These are phyloP conservation scores for Myxocyprinus asiaticus DNA, from an alignment of 2,113 vertebrate species.

Conservation along the genomic window DNA sequence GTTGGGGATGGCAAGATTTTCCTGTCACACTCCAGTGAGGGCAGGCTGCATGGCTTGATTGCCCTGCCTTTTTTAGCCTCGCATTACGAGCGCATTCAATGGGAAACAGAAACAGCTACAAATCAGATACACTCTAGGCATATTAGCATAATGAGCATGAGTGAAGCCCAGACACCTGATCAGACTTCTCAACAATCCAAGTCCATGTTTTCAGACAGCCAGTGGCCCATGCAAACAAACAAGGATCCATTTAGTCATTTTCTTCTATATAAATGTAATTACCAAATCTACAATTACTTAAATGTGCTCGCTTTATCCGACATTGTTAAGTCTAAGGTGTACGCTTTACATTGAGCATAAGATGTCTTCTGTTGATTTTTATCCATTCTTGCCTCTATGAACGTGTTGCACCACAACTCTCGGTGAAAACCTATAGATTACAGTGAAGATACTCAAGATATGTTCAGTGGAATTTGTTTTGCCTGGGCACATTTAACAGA, in stretches of 20 bases:
- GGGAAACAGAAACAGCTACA: background rate
- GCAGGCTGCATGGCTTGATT: background rate
- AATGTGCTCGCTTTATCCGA: background rate
- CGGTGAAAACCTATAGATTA: background rate
- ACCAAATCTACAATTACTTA: background rate
- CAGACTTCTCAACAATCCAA: background rate
- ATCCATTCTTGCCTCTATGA: background rate
- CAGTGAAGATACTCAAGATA: background rate
- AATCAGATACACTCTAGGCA: background rate
- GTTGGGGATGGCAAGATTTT: conserved; percentile 14
- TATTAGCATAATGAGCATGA: conserved; percentile 11
- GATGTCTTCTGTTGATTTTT: background rate
- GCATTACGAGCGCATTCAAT: background rate
- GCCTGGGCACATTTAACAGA: conserved; percentile 57
- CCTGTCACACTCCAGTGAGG: conserved; percentile 32
- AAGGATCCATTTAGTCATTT: background rate
- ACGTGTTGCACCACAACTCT: background rate
- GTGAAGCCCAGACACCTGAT: conserved; percentile 30
- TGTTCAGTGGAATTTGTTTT: conserved; percentile 58
- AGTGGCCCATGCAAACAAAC: background rate
- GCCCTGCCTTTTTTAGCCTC: background rate
- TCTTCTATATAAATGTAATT: background rate
- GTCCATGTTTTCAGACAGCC: background rate
- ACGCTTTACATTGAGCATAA: background rate
- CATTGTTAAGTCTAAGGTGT: background rate